Conservation (phyloP, 1,140 invertebrate genomes). For the Whitmania pigra region DNA sequence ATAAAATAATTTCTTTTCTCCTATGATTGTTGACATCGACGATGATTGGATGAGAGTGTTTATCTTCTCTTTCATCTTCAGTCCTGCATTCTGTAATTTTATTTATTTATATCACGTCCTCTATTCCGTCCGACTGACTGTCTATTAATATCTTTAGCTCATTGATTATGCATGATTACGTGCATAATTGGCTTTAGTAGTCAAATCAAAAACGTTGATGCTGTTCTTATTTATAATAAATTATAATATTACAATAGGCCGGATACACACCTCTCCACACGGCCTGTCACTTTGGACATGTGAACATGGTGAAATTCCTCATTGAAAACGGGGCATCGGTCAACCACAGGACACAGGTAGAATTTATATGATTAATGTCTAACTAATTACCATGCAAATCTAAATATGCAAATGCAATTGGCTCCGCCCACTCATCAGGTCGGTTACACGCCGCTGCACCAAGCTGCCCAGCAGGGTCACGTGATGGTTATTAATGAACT, state of each 20-base stretch:
- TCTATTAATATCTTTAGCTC: too few relatives aligned
- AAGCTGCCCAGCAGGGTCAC: constrained; percentile 95
- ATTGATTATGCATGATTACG: too few relatives aligned
- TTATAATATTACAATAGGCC: constrained; percentile 15
- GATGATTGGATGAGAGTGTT: constrained; percentile 50
- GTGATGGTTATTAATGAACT: constrained; percentile 83
- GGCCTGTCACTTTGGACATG: constrained; percentile 93
- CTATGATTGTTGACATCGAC: constrained; percentile 51
- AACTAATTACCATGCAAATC: not conserved
- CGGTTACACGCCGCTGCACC: constrained; percentile 66
- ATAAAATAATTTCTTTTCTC: too few relatives aligned
- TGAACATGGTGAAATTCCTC: constrained; percentile 86
- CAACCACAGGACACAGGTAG: constrained; percentile 4
- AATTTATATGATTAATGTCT: not conserved
- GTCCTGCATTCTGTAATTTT: too few relatives aligned
- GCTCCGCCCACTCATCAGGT: not conserved
- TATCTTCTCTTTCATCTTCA: too few relatives aligned
- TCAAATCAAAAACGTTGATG: too few relatives aligned
- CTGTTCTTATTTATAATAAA: not conserved
- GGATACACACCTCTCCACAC: constrained; percentile 95
- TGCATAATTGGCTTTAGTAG: too few relatives aligned
- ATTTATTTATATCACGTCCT: too few relatives aligned
- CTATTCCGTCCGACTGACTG: too few relatives aligned
- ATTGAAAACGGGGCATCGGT: constrained; percentile 58
- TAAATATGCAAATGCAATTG: not conserved